A percentile compares a stretch with the other conserved stretches of the same genome.
Conservation (phyloP, 2,113 vertebrate species). For the Protobothrops mucrosquamatus region DNA sequence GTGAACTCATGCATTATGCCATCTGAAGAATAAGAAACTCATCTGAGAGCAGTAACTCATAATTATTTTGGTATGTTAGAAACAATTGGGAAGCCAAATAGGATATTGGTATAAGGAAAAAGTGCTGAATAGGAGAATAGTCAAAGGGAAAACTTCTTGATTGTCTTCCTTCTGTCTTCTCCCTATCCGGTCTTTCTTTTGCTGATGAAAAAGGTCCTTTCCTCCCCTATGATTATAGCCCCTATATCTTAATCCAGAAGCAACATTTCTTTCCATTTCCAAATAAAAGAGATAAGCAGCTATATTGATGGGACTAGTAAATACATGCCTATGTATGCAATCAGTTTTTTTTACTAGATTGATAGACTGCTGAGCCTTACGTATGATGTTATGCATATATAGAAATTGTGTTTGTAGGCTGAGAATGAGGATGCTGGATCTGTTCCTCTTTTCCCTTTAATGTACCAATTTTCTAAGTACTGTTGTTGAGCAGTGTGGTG, state of each 20-base stretch:
- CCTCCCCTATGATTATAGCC: not conserved
- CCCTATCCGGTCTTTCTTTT: not conserved
- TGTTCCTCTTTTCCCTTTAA: not conserved
- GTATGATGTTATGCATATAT: not conserved
- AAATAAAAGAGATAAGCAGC: not conserved
- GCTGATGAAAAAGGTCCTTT: not conserved
- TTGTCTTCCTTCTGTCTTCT: not conserved
- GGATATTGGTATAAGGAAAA: not conserved
- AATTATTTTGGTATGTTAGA: not conserved
- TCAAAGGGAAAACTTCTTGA: not conserved
- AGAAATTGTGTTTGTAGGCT: not conserved
- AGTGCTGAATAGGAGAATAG: not conserved
- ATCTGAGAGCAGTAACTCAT: not conserved
- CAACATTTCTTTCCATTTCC: not conserved
- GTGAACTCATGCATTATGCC: not conserved
- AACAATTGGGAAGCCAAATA: not conserved
- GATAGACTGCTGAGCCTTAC: not conserved
- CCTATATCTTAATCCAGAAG: not conserved
- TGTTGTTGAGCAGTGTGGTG: not conserved
- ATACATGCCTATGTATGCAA: not conserved
- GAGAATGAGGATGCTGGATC: not conserved
- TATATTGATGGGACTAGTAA: not conserved
- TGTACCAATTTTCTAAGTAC: not conserved
- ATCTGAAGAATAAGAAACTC: not conserved
- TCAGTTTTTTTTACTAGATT: not conserved